These are phyloP conservation scores for Phocides pigmalion DNA, from an alignment of 1,140 invertebrate genomes.

Conservation along the genomic window DNA sequence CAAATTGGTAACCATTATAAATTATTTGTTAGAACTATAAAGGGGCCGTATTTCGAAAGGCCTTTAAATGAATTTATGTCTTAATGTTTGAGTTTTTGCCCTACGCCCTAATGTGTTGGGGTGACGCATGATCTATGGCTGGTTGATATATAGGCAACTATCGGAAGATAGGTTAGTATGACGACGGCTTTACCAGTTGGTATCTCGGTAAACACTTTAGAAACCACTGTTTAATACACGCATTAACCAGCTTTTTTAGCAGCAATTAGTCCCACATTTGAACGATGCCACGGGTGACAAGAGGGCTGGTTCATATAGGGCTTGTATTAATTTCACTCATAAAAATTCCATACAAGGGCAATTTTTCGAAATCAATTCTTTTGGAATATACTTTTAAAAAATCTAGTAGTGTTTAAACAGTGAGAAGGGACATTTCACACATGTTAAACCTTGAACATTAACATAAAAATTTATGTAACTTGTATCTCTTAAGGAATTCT, in stretches of 20 bases:
- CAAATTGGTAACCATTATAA: conserved; percentile 40
- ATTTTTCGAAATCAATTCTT: too few species aligned
- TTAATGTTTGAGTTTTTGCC: conserved; percentile 36
- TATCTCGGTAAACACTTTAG: too few species aligned
- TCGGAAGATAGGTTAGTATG: background rate
- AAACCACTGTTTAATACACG: too few species aligned
- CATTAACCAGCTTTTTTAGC: too few species aligned
- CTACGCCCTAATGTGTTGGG: conserved; percentile 28
- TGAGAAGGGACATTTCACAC: too few species aligned
- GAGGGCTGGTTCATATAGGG: too few species aligned
- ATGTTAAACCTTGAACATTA: background rate
- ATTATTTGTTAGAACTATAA: conserved; percentile 36
- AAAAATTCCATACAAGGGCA: too few species aligned
- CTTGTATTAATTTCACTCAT: too few species aligned
- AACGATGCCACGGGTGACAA: too few species aligned
- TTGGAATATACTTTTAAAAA: too few species aligned
- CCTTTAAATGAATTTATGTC: conserved; percentile 30
- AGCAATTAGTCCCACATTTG: too few species aligned
- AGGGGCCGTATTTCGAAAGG: conserved; percentile 18
- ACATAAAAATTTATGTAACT: conserved; percentile 8
- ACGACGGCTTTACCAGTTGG: background rate
- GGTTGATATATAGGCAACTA: conserved; percentile 11
- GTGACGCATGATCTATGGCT: conserved; percentile 29
- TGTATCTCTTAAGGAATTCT: background rate
- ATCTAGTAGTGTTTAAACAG: too few species aligned